Conservation (phyloP, 2,888 invertebrate species). For the Polydesmus complanatus region DNA sequence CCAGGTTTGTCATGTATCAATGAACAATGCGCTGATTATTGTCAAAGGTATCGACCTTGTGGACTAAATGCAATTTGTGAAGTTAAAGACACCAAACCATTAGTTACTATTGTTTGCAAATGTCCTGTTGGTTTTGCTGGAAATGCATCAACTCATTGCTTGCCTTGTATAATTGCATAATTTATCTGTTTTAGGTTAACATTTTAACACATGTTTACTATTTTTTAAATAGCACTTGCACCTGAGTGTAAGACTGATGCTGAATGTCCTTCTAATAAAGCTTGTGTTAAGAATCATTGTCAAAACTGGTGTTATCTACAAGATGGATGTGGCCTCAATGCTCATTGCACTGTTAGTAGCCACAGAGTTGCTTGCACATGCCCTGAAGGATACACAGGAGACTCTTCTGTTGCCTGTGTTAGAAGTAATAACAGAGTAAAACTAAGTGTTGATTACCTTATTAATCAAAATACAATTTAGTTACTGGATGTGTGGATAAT, state of each 20-base stretch:
- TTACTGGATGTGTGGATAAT: slow-evolving; percentile 22
- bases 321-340: slow-evolving; percentile 55
- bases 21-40: slow-evolving; percentile 63
- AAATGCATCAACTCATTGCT: slow-evolving; percentile 17
- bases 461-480: slow-evolving; percentile 15
- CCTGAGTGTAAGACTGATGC: slow-evolving; percentile 60
- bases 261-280: slow-evolving; percentile 61
- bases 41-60: slow-evolving; percentile 47
- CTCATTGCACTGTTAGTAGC: slow-evolving; percentile 55
- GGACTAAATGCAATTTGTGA: slow-evolving; percentile 61
- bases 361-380: slow-evolving; percentile 67
- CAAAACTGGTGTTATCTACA: slow-evolving; percentile 57
- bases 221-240: slow-evolving; percentile 5
- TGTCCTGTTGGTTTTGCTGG: slow-evolving; percentile 53
- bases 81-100: slow-evolving; percentile 60
- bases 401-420: slow-evolving; percentile 58
- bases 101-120: slow-evolving; percentile 71
- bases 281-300: slow-evolving; percentile 61
- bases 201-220: too few relatives aligned
- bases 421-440: slow-evolving; percentile 24
- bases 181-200: too few relatives aligned
- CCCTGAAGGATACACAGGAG: slow-evolving; percentile 58
- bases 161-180: slow-evolving; percentile 9
- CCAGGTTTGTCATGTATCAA: slow-evolving; percentile 67
- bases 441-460: not conserved